A percentile compares a stretch with the other conserved stretches of the same genome.
These are phyloP conservation scores for Maniola jurtina DNA, from an alignment of 1,140 invertebrate genomes.

Conservation along the genomic window DNA sequence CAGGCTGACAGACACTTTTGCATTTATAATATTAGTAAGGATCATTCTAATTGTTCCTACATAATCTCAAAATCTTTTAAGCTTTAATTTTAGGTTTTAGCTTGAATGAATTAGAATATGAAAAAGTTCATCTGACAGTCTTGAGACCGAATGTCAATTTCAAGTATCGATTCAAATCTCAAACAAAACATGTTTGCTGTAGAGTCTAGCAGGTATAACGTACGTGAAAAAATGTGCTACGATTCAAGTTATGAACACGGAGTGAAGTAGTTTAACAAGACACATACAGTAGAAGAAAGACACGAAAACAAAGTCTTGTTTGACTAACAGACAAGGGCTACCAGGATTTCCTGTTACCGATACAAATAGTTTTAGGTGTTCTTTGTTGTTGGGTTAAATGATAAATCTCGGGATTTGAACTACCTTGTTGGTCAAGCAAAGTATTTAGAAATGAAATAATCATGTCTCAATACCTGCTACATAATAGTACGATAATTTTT, in stretches of 20 bases:
- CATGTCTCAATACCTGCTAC: too few species aligned
- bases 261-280: neutral
- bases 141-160: neutral
- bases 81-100: neutral
- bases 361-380: neutral
- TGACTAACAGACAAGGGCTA: conserved; percentile 1
- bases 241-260: conserved; percentile 1
- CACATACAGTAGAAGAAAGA: neutral
- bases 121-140: neutral
- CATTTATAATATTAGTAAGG: too few species aligned
- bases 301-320: conserved; percentile 5
- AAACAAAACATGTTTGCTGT: conserved; percentile 1
- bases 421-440: too few species aligned
- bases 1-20: too few species aligned
- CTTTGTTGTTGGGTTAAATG: too few species aligned
- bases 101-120: neutral
- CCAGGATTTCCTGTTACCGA: neutral
- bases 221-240: conserved; percentile 11
- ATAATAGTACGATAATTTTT: too few species aligned
- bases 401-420: too few species aligned
- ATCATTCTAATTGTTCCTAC: too few species aligned
- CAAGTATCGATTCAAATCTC: conserved; percentile 5
- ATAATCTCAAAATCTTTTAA: too few species aligned
- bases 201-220: neutral
- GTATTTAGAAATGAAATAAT: too few species aligned